These are phyloP conservation scores for Macquaria ambigua DNA, from an alignment of 2,113 vertebrate genomes.

Conservation along the genomic window DNA sequence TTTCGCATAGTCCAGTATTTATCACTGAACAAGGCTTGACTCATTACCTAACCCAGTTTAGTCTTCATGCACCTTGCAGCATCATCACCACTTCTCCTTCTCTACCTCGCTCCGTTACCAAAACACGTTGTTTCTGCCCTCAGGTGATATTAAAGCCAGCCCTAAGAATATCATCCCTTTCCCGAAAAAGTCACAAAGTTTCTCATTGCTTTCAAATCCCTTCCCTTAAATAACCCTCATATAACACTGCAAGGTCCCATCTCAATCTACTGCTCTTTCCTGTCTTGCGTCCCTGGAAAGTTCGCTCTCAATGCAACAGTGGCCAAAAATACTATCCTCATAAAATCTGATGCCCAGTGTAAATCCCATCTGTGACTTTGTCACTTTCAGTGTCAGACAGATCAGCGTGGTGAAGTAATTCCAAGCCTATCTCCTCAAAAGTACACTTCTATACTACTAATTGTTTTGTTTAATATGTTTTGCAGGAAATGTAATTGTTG, in stretches of 20 bases:
- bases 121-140: neutral
- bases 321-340: slow-evolving; percentile 41
- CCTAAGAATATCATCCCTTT: slow-evolving; percentile 34
- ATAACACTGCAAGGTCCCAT: slow-evolving; percentile 35
- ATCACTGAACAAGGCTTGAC: neutral
- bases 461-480: neutral
- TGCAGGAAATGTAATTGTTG: neutral
- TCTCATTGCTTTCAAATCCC: slow-evolving; percentile 43
- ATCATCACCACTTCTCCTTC: neutral
- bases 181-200: slow-evolving; percentile 29
- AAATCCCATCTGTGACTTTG: slow-evolving; percentile 15
- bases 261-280: slow-evolving; percentile 33
- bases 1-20: neutral
- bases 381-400: slow-evolving; percentile 24
- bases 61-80: neutral
- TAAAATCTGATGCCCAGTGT: slow-evolving; percentile 32
- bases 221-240: slow-evolving; percentile 47
- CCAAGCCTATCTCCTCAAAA: neutral
- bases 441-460: neutral
- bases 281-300: slow-evolving; percentile 42
- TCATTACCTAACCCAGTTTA: neutral
- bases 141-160: slow-evolving; percentile 12
- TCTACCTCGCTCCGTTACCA: neutral
- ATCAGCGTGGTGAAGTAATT: neutral
- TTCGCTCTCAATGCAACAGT: slow-evolving; percentile 8